These are phyloP conservation scores for Megalopta genalis DNA, from an alignment of 1,140 invertebrate genomes.

Conservation along the genomic window DNA sequence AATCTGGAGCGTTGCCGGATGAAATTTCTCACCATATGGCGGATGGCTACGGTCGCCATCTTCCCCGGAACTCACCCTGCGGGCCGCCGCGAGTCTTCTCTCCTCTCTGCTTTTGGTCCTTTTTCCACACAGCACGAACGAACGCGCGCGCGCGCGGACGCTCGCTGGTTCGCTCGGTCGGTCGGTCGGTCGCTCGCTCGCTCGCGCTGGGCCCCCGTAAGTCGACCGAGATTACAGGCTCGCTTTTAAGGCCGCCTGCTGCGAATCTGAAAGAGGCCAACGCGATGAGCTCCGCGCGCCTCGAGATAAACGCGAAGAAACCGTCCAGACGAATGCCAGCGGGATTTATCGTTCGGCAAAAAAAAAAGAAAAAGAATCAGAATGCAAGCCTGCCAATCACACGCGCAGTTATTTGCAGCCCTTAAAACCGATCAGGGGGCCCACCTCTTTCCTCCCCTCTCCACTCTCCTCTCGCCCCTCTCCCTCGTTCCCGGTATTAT, in stretches of 20 bases:
- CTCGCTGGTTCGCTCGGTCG: no score
- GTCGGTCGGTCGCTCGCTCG: no score
- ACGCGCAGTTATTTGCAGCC: conserved; percentile 9
- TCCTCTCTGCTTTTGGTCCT: neutral
- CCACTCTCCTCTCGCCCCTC: no score
- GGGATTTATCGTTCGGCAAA: conserved; percentile 42
- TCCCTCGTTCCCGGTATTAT: neutral
- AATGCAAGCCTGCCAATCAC: conserved; percentile 36
- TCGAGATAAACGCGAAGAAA: conserved; percentile 63
- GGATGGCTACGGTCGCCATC: conserved; percentile 39
- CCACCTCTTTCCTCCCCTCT: no score
- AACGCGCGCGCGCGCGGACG: neutral
- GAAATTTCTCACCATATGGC: conserved; percentile 46
- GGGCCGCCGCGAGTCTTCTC: neutral
- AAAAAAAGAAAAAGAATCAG: no score
- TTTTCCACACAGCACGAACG: conserved; percentile 10
- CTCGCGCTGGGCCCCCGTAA: conserved; percentile 27
- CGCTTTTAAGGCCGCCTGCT: conserved; percentile 68
- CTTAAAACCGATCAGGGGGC: conserved; percentile 13
- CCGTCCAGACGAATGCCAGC: conserved; percentile 51
- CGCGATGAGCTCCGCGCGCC: conserved; percentile 33
- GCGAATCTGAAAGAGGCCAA: conserved; percentile 66
- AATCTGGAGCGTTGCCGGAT: conserved; percentile 22
- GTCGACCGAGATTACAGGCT: conserved; percentile 67
- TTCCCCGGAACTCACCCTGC: conserved; percentile 43